A percentile compares a stretch with the other conserved stretches of the same genome.
phyloP scores from a whole-genome alignment of 2,113 vertebrate genomes.

The Lipophrys pholis region DNA sequence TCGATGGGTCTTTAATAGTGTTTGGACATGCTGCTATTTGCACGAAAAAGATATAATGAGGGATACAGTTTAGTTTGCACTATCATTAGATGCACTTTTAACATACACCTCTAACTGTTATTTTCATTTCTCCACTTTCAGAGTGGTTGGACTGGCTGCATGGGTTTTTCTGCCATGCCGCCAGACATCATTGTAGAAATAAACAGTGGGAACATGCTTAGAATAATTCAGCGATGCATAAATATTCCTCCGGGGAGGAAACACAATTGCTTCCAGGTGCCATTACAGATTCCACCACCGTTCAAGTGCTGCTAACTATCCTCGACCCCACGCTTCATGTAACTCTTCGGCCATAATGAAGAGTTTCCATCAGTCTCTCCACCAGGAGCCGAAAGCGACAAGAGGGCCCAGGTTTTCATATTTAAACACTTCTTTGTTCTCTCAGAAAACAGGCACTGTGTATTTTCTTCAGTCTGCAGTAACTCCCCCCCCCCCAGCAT shows the following conservation, averaged over 20 bases:
- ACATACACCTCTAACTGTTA: slow-evolving; percentile 6
- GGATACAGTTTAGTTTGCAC: slow-evolving; percentile 10
- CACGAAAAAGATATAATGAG: slow-evolving; percentile 35
- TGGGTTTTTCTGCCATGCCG: slow-evolving; percentile 41
- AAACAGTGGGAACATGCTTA: slow-evolving; percentile 69
- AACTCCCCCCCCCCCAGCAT: not conserved
- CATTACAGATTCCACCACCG: slow-evolving; percentile 43
- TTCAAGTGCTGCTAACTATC: slow-evolving; percentile 51
- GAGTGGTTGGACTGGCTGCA: slow-evolving; percentile 13
- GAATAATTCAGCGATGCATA: slow-evolving; percentile 75
- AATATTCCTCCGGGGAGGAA: slow-evolving; percentile 61
- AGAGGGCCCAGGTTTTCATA: slow-evolving; percentile 32
- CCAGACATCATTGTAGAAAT: slow-evolving; percentile 66
- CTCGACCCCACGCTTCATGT: slow-evolving; percentile 28
- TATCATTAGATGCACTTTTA: slow-evolving; percentile 35
- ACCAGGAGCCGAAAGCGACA: slow-evolving; percentile 45
- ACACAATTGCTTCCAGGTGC: slow-evolving; percentile 78
- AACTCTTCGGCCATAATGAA: slow-evolving; percentile 40
- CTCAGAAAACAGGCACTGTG: slow-evolving; percentile 23
- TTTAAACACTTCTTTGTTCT: slow-evolving; percentile 33
- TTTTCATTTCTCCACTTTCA: slow-evolving; percentile 25
- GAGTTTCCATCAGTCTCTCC: slow-evolving; percentile 48
- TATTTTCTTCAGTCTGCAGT: slow-evolving; percentile 28
- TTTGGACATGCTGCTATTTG: slow-evolving; percentile 50
- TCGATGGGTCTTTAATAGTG: slow-evolving; percentile 62